Evolutionary conservation across 2,888 invertebrate species (phyloP).

Genomic region (Tortricodes alternella): DNA sequence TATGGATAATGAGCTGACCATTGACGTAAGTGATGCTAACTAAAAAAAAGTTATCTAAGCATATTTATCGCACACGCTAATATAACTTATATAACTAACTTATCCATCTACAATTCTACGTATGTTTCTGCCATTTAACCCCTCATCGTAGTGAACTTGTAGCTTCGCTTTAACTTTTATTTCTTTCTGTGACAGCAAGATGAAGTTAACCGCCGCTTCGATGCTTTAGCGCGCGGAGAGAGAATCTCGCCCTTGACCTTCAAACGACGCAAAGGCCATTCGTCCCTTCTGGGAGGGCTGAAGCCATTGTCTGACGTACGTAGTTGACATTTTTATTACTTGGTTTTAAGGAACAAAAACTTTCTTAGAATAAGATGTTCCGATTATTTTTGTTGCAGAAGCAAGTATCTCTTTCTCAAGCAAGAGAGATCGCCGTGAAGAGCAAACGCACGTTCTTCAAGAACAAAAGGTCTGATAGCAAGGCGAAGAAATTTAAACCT

Average conservation of each 20-base stretch:
- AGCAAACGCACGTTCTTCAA: slow-evolving; percentile 46
- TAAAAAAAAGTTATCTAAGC: background rate
- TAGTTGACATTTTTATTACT: background rate
- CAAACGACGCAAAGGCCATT: slow-evolving; percentile 34
- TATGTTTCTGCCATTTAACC: background rate
- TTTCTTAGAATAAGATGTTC: too few species aligned
- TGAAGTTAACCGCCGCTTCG: slow-evolving; percentile 49
- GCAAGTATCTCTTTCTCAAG: slow-evolving; percentile 40
- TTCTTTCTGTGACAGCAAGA: slow-evolving; percentile 34
- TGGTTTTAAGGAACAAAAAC: background rate
- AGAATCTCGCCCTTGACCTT: slow-evolving; percentile 39
- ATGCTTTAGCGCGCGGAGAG: slow-evolving; percentile 47
- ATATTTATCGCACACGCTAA: too few species aligned
- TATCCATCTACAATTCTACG: too few species aligned
- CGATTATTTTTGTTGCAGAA: slow-evolving; percentile 37
- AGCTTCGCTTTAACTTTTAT: too few species aligned
- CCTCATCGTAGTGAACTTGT: background rate
- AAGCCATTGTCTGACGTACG: background rate
- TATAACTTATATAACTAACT: too few species aligned
- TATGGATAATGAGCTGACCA: slow-evolving; percentile 42
- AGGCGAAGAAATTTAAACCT: slow-evolving; percentile 36
- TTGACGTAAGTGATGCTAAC: slow-evolving; percentile 39
- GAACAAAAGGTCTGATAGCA: slow-evolving; percentile 40
- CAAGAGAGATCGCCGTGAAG: slow-evolving; percentile 37
- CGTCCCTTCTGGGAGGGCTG: background rate